Evolutionary conservation across 2,113 vertebrate genomes (phyloP).

Genomic region (Chaenocephalus aceratus): DNA sequence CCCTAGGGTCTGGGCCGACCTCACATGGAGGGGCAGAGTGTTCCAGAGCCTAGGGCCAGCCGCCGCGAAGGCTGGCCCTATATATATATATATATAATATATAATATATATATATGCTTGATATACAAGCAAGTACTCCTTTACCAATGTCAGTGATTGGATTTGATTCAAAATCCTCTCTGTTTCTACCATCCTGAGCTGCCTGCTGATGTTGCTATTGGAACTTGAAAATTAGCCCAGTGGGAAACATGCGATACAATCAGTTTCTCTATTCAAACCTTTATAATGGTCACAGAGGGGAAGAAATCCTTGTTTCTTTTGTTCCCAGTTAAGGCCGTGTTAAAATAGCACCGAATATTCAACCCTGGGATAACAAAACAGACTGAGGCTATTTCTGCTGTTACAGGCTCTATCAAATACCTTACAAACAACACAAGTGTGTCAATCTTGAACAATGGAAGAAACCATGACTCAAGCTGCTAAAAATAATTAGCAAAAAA

Average conservation of each 20-base stretch:
- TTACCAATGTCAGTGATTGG: constrained; percentile 25
- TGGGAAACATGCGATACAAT: constrained; percentile 32
- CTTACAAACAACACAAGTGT: constrained; percentile 13
- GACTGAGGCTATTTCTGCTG: constrained; percentile 2
- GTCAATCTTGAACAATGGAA: constrained; percentile 63
- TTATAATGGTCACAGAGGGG: constrained; percentile 26
- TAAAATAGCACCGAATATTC: constrained; percentile 42
- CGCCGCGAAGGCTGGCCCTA: too few species aligned
- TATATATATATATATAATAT: not conserved
- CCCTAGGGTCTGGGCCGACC: too few species aligned
- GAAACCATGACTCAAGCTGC: constrained; percentile 47
- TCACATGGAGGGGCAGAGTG: too few species aligned
- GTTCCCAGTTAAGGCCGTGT: constrained; percentile 21
- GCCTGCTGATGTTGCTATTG: constrained; percentile 2
- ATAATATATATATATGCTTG: not conserved
- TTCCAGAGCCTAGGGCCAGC: too few species aligned
- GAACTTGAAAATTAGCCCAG: constrained; percentile 9
- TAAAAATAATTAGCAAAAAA: constrained; percentile 63
- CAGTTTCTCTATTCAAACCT: constrained; percentile 28
- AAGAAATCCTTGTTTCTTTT: constrained; percentile 46
- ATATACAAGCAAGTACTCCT: too few species aligned
- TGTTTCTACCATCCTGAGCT: not conserved
- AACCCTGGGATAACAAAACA: constrained; percentile 25
- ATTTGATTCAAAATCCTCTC: constrained; percentile 5
- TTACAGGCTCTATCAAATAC: constrained; percentile 34